A percentile compares a stretch with the other conserved stretches of the same genome.
These are phyloP conservation scores for Hemicrepidius hirtus DNA, from an alignment of 2,888 invertebrate species.

Conservation along the genomic window DNA sequence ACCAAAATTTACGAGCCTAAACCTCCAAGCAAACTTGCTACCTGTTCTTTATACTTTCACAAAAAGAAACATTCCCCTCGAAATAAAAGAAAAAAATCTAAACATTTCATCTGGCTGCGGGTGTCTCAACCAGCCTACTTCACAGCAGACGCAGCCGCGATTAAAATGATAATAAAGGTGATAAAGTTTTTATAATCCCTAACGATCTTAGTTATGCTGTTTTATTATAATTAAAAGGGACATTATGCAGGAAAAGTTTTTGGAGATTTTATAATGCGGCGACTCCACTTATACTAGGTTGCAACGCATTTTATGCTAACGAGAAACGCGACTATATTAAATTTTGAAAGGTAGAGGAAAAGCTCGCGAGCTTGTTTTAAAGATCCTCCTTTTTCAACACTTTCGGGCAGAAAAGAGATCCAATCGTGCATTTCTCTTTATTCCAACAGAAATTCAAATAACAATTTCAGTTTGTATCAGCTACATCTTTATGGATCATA, in stretches of 20 bases:
- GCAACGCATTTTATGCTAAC: constrained; percentile 48
- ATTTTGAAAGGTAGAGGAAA: constrained; percentile 30
- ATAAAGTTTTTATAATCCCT: constrained; percentile 48
- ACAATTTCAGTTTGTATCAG: constrained; percentile 25
- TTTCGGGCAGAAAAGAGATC: background rate
- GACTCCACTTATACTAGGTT: constrained; percentile 43
- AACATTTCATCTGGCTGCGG: constrained; percentile 21
- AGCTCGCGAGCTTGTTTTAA: background rate
- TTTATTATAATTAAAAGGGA: constrained; percentile 50
- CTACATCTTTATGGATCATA: constrained; percentile 17
- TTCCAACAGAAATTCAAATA: constrained; percentile 13
- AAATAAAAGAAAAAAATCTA: constrained; percentile 20
- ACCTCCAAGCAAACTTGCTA: too few species aligned
- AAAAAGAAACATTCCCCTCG: background rate
- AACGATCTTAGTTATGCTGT: constrained; percentile 49
- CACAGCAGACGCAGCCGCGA: constrained; percentile 27
- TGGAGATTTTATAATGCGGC: constrained; percentile 45
- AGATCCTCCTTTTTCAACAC: background rate
- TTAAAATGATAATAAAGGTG: constrained; percentile 46
- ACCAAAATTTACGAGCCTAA: too few species aligned
- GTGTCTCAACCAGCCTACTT: constrained; percentile 32
- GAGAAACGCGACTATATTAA: constrained; percentile 42
- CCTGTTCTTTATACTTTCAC: too few species aligned
- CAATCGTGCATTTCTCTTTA: background rate
- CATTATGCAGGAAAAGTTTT: constrained; percentile 46